Conservation (phyloP, 2,797 vertebrate genomes). For the Sebastes nivosus region DNA sequence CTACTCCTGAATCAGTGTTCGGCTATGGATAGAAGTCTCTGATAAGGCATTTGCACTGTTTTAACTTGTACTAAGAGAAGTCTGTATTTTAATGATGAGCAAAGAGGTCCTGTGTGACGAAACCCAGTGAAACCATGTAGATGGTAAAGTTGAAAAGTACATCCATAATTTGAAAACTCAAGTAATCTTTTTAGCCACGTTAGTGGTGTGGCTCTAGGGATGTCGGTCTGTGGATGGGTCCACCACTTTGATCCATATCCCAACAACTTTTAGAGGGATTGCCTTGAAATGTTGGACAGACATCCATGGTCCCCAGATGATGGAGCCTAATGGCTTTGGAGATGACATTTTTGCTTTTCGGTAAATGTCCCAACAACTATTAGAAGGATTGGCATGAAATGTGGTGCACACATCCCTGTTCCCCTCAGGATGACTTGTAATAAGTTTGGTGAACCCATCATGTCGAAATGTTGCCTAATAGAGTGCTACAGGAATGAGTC, state of each 20-base stretch:
- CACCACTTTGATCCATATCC: background rate
- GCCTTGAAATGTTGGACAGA: background rate
- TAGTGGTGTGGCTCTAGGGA: background rate
- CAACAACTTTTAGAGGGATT: background rate
- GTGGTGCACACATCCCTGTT: background rate
- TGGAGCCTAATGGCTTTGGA: background rate
- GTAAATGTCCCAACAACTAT: background rate
- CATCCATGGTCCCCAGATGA: background rate
- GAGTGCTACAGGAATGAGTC: too few relatives aligned
- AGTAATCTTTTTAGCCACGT: background rate
- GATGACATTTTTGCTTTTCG: background rate
- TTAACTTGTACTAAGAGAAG: conserved; percentile 13
- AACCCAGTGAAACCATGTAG: conserved; percentile 30
- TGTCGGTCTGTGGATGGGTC: background rate
- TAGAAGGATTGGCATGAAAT: background rate
- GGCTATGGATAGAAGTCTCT: conserved; percentile 17
- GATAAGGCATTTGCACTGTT: conserved; percentile 14
- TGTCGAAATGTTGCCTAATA: background rate
- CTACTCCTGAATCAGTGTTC: conserved; percentile 42
- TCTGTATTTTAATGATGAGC: conserved; percentile 29
- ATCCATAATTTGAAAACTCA: background rate
- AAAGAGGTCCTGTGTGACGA: conserved; percentile 18
- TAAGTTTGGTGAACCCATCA: background rate
- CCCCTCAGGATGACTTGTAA: background rate
- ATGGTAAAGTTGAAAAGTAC: conserved; percentile 1